Conservation (phyloP, 2,113 vertebrate genomes). For the Equus przewalskii region DNA sequence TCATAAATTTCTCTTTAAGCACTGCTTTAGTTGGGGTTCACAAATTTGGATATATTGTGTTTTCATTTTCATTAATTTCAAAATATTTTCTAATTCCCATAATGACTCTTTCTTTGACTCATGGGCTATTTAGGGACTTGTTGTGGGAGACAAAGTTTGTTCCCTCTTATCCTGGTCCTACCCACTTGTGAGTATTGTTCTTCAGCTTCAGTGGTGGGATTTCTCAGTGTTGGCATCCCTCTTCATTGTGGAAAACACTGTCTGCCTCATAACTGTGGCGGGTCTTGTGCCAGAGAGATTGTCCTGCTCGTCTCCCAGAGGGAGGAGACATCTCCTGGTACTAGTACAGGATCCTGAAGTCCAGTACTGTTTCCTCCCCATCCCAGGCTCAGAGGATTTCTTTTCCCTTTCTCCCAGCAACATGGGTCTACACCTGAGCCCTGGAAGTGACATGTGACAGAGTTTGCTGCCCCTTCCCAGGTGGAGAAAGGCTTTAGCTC, state of each 20-base stretch:
- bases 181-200: not conserved
- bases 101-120: not conserved
- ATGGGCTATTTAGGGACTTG: not conserved
- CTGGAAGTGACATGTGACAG: not conserved
- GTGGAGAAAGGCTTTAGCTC: not conserved
- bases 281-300: not conserved
- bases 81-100: not conserved
- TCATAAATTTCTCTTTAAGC: not conserved
- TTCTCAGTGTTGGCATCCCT: not conserved
- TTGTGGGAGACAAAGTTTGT: not conserved
- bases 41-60: not conserved
- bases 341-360: rapidly evolving
- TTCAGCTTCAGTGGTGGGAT: not conserved
- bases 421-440: not conserved
- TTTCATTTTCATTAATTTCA: not conserved
- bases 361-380: not conserved
- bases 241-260: not conserved
- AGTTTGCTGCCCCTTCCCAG: rapidly evolving
- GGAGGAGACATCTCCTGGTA: not conserved
- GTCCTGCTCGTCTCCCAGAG: rapidly evolving
- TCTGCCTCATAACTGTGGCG: not conserved
- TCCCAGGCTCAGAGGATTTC: not conserved
- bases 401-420: not conserved
- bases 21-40: not conserved
- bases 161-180: not conserved